Conservation (phyloP, 2,797 vertebrate genomes). For the Toxotes lorentzi region DNA sequence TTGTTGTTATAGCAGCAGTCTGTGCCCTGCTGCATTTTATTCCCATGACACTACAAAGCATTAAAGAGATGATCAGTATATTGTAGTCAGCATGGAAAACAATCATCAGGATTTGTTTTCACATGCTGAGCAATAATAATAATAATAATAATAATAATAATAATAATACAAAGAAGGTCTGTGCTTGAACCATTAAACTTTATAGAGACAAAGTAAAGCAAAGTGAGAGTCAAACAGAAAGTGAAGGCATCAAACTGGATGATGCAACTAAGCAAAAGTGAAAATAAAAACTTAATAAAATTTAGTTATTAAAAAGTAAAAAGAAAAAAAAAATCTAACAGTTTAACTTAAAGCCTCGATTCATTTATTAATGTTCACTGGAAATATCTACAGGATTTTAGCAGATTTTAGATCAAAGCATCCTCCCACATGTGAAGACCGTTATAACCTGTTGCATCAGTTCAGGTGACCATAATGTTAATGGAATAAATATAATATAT, state of each 20-base stretch:
- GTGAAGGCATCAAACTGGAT: background rate
- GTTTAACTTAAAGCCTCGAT: too few relatives aligned
- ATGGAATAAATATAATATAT: background rate
- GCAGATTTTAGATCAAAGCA: background rate
- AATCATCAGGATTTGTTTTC: background rate
- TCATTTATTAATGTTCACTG: too few relatives aligned
- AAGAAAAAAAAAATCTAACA: background rate
- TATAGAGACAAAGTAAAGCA: too few relatives aligned
- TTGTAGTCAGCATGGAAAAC: too few relatives aligned
- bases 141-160: too few relatives aligned
- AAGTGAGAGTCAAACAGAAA: background rate
- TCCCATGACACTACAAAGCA: background rate
- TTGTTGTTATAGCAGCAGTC: background rate
- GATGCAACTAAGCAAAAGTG: conserved; percentile 12
- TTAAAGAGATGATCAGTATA: background rate
- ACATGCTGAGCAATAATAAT: background rate
- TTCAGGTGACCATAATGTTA: background rate
- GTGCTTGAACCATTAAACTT: too few relatives aligned
- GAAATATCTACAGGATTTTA: background rate
- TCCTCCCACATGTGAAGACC: background rate
- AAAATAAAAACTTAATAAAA: background rate
- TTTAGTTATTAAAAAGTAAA: too few relatives aligned
- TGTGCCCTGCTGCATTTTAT: background rate
- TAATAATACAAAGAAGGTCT: background rate
- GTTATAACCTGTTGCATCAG: background rate